These are phyloP conservation scores for Rhadina sibilatrix DNA, from an alignment of 2,113 vertebrate species.

Conservation along the genomic window DNA sequence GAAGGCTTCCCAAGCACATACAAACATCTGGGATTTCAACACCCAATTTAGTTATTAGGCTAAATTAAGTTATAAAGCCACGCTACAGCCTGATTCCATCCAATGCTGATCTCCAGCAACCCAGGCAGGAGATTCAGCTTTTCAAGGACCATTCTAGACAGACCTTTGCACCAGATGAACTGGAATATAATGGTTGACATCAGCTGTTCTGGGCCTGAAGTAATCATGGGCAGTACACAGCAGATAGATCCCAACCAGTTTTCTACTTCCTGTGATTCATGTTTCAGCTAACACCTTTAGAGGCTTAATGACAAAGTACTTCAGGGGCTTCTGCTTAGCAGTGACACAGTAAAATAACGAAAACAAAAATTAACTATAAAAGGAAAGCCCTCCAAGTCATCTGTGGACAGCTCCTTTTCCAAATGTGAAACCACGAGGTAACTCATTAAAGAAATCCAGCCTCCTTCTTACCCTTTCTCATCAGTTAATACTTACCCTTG, in stretches of 20 bases:
- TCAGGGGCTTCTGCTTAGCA: background rate
- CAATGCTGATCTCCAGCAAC: background rate
- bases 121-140: background rate
- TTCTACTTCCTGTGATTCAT: background rate
- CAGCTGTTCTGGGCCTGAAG: background rate
- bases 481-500: slow-evolving; percentile 85
- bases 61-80: background rate
- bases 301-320: background rate
- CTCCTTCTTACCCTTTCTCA: background rate
- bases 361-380: background rate
- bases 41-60: background rate
- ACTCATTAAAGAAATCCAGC: background rate
- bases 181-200: background rate
- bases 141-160: background rate
- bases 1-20: background rate
- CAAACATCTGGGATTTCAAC: background rate
- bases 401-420: background rate
- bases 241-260: background rate
- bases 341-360: background rate
- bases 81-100: background rate
- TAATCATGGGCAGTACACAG: background rate
- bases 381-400: background rate
- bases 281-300: background rate
- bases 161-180: background rate
- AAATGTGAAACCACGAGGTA: background rate